Evolutionary conservation across 1,140 invertebrate genomes (phyloP).

Genomic region (Aleiodes sp.): DNA sequence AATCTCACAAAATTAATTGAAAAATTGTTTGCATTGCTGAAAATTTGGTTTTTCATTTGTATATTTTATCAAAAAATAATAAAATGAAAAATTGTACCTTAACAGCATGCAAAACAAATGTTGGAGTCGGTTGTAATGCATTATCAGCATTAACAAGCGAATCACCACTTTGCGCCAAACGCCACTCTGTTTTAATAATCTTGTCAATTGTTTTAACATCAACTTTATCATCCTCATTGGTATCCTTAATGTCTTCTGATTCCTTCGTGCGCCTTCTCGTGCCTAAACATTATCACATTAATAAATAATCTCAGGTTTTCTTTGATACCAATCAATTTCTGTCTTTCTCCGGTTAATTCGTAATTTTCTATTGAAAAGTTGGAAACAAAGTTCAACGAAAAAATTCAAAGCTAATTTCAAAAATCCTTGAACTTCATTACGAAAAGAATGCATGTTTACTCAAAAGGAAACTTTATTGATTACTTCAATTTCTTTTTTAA

Average conservation of each 20-base stretch:
- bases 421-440: no score
- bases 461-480: no score
- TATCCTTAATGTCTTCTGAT: conserved; percentile 44
- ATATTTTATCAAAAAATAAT: conserved; percentile 48
- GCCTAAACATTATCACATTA: conserved; percentile 60
- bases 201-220: conserved; percentile 45
- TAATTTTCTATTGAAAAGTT: no score
- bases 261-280: conserved; percentile 54
- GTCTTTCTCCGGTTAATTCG: no score
- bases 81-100: conserved; percentile 59
- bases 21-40: conserved; percentile 4
- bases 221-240: conserved; percentile 23
- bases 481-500: no score
- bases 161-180: conserved; percentile 53
- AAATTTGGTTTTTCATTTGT: conserved; percentile 10
- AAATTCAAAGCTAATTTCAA: no score
- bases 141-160: conserved; percentile 56
- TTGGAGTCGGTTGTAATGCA: conserved; percentile 53
- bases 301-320: conserved; percentile 14
- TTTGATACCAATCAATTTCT: no score
- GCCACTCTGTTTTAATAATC: conserved; percentile 54
- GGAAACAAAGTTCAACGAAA: no score
- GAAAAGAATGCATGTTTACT: no score
- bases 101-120: conserved; percentile 63
- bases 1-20: neutral